Evolutionary conservation across 2,113 vertebrate genomes (phyloP).

Genomic region (Bucco capensis): DNA sequence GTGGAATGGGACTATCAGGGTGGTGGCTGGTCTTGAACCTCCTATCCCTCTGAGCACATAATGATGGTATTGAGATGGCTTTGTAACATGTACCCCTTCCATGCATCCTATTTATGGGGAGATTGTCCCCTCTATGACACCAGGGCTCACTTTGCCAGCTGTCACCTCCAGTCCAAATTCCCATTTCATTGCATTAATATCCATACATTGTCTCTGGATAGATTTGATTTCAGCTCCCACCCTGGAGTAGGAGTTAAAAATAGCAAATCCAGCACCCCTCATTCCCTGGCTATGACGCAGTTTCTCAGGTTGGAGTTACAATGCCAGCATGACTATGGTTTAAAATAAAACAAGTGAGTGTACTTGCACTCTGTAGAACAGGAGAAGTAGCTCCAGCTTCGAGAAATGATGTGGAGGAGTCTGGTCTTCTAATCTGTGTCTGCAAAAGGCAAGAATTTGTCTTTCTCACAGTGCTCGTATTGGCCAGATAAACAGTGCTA

Average conservation of each 20-base stretch:
- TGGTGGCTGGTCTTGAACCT: not conserved
- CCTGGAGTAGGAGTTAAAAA: slow-evolving; percentile 42
- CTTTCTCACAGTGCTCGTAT: not conserved
- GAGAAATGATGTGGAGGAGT: not conserved
- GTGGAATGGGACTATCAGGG: not conserved
- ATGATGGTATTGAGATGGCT: not conserved
- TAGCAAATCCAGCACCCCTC: slow-evolving; percentile 32
- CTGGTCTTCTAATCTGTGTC: not conserved
- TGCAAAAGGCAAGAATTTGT: not conserved
- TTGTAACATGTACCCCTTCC: slow-evolving; percentile 1
- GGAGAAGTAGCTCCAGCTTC: not conserved
- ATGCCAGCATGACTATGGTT: not conserved
- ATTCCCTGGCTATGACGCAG: slow-evolving; percentile 34
- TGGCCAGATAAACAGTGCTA: not conserved
- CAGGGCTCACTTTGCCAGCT: slow-evolving; percentile 16
- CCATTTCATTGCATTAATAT: not conserved
- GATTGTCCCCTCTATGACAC: slow-evolving; percentile 37
- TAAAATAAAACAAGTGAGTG: slow-evolving; percentile 29
- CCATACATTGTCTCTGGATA: not conserved
- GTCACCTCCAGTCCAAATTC: slow-evolving; percentile 32
- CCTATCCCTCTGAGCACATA: not conserved
- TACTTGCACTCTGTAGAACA: not conserved
- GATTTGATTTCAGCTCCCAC: slow-evolving; percentile 27
- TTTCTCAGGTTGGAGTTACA: slow-evolving; percentile 44
- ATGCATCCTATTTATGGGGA: slow-evolving; percentile 33